These are phyloP conservation scores for Sarcoramphus papa DNA, from an alignment of 2,797 vertebrate species.

Conservation along the genomic window DNA sequence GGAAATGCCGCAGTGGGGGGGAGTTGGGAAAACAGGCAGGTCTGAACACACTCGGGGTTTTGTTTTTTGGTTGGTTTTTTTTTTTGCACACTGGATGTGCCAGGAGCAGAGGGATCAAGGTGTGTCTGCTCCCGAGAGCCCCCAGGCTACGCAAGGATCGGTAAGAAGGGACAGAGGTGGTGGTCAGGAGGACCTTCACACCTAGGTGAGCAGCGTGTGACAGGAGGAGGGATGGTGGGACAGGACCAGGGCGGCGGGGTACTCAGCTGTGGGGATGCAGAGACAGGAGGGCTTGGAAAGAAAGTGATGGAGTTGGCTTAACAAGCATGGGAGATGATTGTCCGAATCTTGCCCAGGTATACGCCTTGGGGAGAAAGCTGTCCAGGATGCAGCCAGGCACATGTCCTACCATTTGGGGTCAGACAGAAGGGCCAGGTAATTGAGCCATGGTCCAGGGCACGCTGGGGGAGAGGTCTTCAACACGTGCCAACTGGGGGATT, in stretches of 20 bases:
- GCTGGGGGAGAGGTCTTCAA: not conserved
- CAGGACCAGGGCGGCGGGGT: not conserved
- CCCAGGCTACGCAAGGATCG: not conserved
- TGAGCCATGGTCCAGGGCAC: fast-evolving
- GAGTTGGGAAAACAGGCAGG: not conserved
- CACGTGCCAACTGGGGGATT: fast-evolving
- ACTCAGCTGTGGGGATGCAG: not conserved
- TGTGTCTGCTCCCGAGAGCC: not conserved
- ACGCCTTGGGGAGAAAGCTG: not conserved
- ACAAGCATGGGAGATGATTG: not conserved
- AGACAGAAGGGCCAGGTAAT: not conserved
- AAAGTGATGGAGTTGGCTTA: not conserved
- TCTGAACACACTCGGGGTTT: not conserved
- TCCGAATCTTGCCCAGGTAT: not conserved
- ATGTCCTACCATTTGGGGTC: no score
- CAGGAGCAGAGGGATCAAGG: not conserved
- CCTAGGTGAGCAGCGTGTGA: not conserved
- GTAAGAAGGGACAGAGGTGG: not conserved
- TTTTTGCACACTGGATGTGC: not conserved
- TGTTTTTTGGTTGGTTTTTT: not conserved
- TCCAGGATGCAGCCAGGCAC: not conserved
- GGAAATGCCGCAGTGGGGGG: not conserved
- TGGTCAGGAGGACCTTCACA: not conserved
- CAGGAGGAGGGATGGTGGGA: not conserved
- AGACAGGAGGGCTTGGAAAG: not conserved